Base-by-base conservation (phyloP, 2,888 invertebrate genomes). In the Himalopsyche anomala region DNA sequence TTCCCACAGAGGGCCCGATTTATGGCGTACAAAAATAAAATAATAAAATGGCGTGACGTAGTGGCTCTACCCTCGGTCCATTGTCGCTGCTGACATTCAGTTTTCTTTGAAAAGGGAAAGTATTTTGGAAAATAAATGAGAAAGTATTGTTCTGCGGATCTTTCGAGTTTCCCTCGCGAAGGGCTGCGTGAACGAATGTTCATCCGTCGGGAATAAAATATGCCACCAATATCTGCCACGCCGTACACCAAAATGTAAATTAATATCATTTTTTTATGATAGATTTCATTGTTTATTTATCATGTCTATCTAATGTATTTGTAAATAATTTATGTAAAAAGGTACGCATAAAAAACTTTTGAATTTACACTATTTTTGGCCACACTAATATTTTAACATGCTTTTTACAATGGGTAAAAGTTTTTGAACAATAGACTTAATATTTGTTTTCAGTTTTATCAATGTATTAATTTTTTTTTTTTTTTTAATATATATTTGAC, bases 41-140 rank as follows among this genome's bases (percentile, higher is more conserved):
- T 84, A 81, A 84, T 80, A 84, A 84, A 84, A 80, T 62, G 80
- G 38, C 84, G 84, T 84, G 84, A 84, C 80, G 84, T 62, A 62
- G 51, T 38, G 19, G 82, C 55, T n/a, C 82, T 82, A 56, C 82
- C 82, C 55, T 40, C 55, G 56, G 54, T 55, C 62, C 62, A 62
- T 62, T 62, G 62, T 62, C 62, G 19, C 62, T 5, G 62, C 62
- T 62, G 62, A 62, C 62, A 62, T 62, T 62, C 62, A 62, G 62
- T 62, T 62, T 62, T 62, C 62, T 62, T 62, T 62, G 62, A 62
- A 62, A 62, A 62, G 62, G 62, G 19, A 62, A 62, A 62, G 62
- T 62, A 62, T 62, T 62, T 19, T 62, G 62, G 62, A 19, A 62
- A 62, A 62, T 62, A 84, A 84, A 84, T 54, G 81, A 84, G 84